Evolutionary conservation across 2,888 invertebrate species (phyloP).

Genomic region (Monochamus alternatus): DNA sequence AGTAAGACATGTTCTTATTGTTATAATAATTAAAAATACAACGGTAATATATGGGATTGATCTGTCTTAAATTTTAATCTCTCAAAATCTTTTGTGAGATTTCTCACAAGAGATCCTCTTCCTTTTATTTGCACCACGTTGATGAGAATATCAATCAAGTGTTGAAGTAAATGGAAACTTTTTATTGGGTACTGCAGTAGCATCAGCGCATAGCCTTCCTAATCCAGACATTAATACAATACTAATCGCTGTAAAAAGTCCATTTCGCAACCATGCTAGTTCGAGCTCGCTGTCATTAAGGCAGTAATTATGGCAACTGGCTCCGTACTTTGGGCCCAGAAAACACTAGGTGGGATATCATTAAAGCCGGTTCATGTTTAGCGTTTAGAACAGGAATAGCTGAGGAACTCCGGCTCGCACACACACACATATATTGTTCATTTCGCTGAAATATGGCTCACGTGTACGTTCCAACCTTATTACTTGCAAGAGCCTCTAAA

Average conservation of each 20-base stretch:
- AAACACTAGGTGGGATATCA: conserved; percentile 46
- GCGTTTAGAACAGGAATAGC: conserved; percentile 36
- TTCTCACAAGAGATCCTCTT: no score
- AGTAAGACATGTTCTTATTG: no score
- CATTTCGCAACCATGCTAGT: conserved; percentile 37
- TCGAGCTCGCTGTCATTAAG: conserved; percentile 49
- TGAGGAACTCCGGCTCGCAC: conserved; percentile 20
- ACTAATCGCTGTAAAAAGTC: conserved; percentile 46
- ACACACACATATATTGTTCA: conserved; percentile 35
- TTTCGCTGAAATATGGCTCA: conserved; percentile 30
- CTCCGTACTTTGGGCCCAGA: conserved; percentile 35
- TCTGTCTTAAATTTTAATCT: no score
- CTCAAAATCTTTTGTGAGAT: no score
- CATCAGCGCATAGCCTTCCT: neutral
- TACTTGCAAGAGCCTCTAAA: conserved; percentile 27
- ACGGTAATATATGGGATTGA: no score
- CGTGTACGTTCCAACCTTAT: conserved; percentile 29
- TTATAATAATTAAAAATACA: no score
- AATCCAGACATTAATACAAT: conserved; percentile 33
- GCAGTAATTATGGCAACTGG: conserved; percentile 49
- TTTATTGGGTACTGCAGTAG: no score
- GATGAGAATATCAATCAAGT: no score
- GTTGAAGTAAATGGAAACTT: no score
- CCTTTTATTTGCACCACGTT: no score
- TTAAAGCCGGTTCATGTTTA: conserved; percentile 40